Evolutionary conservation across 2,113 vertebrate species (phyloP), one percentile per base, ranked within the genome.

Genomic region (Progne subis): DNA sequence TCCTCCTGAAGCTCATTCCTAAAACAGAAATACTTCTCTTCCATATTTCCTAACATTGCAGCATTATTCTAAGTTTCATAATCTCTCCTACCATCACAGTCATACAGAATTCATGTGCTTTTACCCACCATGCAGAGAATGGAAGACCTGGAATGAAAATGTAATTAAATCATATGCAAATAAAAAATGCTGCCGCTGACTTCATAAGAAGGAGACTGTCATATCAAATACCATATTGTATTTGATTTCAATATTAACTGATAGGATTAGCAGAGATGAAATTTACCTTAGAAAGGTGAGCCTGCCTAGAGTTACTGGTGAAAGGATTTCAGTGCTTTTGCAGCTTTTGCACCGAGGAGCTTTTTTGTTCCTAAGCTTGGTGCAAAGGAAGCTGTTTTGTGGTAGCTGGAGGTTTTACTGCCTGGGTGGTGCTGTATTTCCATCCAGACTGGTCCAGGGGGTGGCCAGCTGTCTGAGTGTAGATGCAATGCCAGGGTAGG

Each of bases 161-260:
- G 94, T 95, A 96, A 97, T 96, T 96, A 97, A 97, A 97, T 96
- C 83, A 1, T 94, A 94, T 92, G 94, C 93, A 97, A 98, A 97
- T 88, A 97, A 90, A 96, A 93, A 94, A 86, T 93, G 84, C 94
- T 74, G 79, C 84, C 59, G 65, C 88, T 97, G 18, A 47, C 88
- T 89, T 94, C 75, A 91, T 91, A 94, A 97, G 93, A 94, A 96
- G 91, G 94, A 90, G 84, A 80, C 88, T 92, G 96, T 93, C 96
- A 94, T 91, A 94, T 97, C 82, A 97, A 97, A 96, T 94, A 79
- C 31, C n/a, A 5, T 78, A 92, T 93, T 95, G 57, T 97, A 95
- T 97, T 97, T 97, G 93, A 97, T 97, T 97, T 98, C 97, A 97
- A 93, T 97, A 97, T 98, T 97, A 97, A 96, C 90, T 31, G 94